Evolutionary conservation across 1,140 invertebrate species (phyloP).

Genomic region (Chlorops oryzae): DNA sequence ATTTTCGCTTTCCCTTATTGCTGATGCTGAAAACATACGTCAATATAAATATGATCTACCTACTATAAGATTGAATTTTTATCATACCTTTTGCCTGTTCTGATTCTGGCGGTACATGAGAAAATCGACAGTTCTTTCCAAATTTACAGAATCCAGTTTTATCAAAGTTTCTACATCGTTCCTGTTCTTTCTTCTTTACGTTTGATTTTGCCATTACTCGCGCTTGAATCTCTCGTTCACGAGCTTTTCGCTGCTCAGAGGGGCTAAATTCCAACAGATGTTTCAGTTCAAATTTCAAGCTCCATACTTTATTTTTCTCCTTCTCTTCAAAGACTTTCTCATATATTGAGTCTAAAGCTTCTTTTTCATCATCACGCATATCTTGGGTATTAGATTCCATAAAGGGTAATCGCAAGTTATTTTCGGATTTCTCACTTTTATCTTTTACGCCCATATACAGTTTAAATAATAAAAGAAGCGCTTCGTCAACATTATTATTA

Average conservation of each 20-base stretch:
- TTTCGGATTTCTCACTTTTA: conserved; percentile 19
- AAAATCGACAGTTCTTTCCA: conserved; percentile 64
- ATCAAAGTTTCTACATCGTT: conserved; percentile 62
- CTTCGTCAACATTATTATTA: conserved; percentile 58
- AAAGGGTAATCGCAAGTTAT: conserved; percentile 40
- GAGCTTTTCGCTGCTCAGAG: conserved; percentile 53
- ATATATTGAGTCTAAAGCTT: conserved; percentile 67
- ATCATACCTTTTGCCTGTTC: conserved; percentile 14
- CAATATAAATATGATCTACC: neutral
- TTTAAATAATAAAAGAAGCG: conserved; percentile 60
- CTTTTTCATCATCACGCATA: conserved; percentile 62
- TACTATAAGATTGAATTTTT: neutral
- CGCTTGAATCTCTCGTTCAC: conserved; percentile 34
- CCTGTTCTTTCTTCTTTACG: conserved; percentile 50
- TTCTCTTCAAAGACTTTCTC: conserved; percentile 60
- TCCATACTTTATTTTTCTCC: conserved; percentile 61
- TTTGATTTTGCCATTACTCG: conserved; percentile 20
- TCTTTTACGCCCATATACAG: conserved; percentile 55
- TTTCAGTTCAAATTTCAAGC: conserved; percentile 58
- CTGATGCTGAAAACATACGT: conserved; percentile 9
- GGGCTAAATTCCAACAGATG: conserved; percentile 57
- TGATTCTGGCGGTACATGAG: conserved; percentile 54
- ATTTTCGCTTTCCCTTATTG: conserved; percentile 36
- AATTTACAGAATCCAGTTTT: conserved; percentile 60
- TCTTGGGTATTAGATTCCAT: conserved; percentile 54